These are phyloP conservation scores for Psococerastis gibbosa DNA, from an alignment of 2,888 invertebrate genomes.

Conservation along the genomic window DNA sequence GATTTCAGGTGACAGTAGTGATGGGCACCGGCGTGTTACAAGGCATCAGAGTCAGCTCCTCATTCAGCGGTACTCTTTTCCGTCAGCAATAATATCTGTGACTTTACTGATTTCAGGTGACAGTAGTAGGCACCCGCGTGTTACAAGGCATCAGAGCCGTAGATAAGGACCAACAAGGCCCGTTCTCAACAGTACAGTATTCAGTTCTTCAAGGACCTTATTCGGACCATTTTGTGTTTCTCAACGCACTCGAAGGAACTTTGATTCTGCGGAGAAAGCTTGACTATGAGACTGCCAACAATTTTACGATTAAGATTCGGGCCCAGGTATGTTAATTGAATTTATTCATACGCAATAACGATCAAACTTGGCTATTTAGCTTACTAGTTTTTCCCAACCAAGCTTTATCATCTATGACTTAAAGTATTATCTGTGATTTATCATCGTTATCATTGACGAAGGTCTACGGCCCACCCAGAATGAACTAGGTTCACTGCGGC, in stretches of 20 bases:
- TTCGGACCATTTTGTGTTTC: constrained; percentile 63
- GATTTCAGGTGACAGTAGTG: constrained; percentile 32
- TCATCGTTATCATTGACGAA: no score
- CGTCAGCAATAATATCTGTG: neutral
- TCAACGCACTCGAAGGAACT: constrained; percentile 69
- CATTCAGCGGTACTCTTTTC: neutral
- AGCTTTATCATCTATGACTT: no score
- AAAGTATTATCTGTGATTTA: no score
- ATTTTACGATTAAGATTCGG: constrained; percentile 53
- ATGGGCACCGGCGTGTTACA: constrained; percentile 49
- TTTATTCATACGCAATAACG: neutral
- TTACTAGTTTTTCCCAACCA: no score
- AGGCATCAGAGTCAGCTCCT: constrained; percentile 44
- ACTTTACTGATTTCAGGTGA: constrained; percentile 28
- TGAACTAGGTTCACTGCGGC: no score
- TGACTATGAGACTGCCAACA: constrained; percentile 62
- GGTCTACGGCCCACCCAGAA: no score
- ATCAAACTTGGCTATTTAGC: neutral
- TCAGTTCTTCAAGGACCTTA: constrained; percentile 59
- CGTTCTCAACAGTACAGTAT: constrained; percentile 72
- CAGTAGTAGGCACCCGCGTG: constrained; percentile 40
- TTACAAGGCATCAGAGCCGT: constrained; percentile 58
- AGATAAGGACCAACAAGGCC: constrained; percentile 74
- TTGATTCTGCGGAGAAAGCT: constrained; percentile 58
- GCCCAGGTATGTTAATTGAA: constrained; percentile 27